These are phyloP conservation scores for Pseudomugil tenellus DNA, from an alignment of 2,797 vertebrate genomes.

Conservation along the genomic window DNA sequence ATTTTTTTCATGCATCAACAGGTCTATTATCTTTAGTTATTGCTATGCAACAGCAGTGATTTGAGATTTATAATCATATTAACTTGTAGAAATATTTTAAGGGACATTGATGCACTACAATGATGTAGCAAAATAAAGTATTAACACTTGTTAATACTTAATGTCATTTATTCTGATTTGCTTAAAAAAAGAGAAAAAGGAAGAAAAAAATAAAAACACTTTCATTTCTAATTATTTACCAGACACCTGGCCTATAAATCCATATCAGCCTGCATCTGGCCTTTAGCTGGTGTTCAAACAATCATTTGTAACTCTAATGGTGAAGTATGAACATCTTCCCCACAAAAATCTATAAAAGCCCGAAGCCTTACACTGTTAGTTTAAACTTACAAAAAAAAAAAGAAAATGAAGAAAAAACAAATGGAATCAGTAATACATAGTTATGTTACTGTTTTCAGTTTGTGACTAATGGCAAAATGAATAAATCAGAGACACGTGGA, in stretches of 20 bases:
- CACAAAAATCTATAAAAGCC: neutral
- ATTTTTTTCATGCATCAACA: neutral
- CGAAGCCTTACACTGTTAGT: neutral
- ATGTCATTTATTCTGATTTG: neutral
- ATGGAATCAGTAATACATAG: neutral
- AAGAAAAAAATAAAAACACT: neutral
- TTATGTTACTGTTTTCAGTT: too few relatives aligned
- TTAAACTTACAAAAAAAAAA: neutral
- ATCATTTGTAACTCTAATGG: neutral
- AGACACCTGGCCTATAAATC: neutral
- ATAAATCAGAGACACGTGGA: neutral
- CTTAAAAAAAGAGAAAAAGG: neutral
- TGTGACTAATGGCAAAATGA: too few relatives aligned
- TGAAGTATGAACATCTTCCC: neutral
- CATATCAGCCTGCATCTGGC: neutral
- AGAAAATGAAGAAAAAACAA: neutral
- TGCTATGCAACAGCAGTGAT: neutral
- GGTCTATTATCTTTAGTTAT: neutral
- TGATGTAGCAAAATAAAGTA: neutral
- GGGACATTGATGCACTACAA: neutral
- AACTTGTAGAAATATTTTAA: neutral
- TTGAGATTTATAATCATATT: neutral
- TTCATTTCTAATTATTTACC: constrained; percentile 1
- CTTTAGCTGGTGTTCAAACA: neutral
- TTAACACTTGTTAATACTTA: too few relatives aligned